Conservation (phyloP, 2,797 vertebrate species). For the Epinephelus coioides region DNA sequence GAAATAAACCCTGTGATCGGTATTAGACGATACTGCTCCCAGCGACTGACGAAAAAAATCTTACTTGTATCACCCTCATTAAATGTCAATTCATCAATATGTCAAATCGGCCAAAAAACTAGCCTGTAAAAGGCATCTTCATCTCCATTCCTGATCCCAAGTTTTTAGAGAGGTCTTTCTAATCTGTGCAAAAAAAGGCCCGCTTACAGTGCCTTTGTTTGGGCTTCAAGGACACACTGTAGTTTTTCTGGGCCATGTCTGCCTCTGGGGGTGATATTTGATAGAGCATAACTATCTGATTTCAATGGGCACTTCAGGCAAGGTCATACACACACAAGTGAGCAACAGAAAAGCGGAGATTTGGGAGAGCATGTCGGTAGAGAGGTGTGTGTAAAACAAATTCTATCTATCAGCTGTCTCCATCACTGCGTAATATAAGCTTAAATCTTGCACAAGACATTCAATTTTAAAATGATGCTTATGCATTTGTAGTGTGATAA, state of each 20-base stretch:
- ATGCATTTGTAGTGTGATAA: slow-evolving; percentile 2
- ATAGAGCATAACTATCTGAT: slow-evolving; percentile 68
- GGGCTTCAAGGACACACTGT: slow-evolving; percentile 70
- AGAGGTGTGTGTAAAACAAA: slow-evolving; percentile 27
- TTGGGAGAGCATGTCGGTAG: slow-evolving; percentile 7
- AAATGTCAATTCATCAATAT: not conserved
- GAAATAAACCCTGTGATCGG: no score
- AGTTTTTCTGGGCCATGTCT: slow-evolving; percentile 63
- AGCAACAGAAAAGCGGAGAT: slow-evolving; percentile 42
- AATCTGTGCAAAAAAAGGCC: slow-evolving; percentile 30
- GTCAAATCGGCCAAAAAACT: slow-evolving; percentile 35
- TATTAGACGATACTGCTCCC: no score
- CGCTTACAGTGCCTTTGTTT: slow-evolving; percentile 59
- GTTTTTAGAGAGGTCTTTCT: slow-evolving; percentile 2
- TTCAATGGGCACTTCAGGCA: slow-evolving; percentile 69
- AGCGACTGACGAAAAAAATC: not conserved
- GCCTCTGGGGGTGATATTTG: slow-evolving; percentile 63
- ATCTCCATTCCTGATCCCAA: slow-evolving; percentile 15
- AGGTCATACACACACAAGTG: slow-evolving; percentile 62
- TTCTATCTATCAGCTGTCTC: slow-evolving; percentile 14
- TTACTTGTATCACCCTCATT: not conserved
- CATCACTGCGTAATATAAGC: slow-evolving; percentile 1
- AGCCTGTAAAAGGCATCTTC: slow-evolving; percentile 8
- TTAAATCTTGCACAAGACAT: slow-evolving; percentile 12
- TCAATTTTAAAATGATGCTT: slow-evolving; percentile 2